Evolutionary conservation across 2,888 invertebrate genomes (phyloP).

Genomic region (Drosophila anomelani): DNA sequence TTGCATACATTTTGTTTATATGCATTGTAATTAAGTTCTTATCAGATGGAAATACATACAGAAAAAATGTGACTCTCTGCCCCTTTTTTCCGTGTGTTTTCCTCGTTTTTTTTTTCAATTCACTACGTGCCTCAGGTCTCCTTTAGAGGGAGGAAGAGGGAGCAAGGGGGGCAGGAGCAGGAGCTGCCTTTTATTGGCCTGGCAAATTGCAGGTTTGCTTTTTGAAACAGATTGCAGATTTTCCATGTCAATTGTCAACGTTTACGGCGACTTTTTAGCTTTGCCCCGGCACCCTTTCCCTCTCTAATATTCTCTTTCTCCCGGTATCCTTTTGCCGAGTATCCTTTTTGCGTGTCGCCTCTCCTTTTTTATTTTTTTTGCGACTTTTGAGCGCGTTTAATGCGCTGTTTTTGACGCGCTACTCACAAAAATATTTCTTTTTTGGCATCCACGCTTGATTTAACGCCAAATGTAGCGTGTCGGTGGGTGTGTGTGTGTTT

Average conservation of each 20-base stretch:
- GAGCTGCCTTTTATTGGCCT: conserved; percentile 37
- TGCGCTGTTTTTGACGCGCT: conserved; percentile 50
- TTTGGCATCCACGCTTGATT: conserved; percentile 50
- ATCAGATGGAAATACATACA: conserved; percentile 66
- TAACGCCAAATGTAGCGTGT: conserved; percentile 45
- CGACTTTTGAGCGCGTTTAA: conserved; percentile 19
- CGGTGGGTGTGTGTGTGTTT: conserved; percentile 35
- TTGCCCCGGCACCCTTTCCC: neutral
- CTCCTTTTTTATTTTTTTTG: conserved; percentile 7
- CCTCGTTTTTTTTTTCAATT: neutral
- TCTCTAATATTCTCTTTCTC: conserved; percentile 8
- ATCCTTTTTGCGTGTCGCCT: conserved; percentile 11
- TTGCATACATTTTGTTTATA: conserved; percentile 72
- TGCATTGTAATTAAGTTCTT: conserved; percentile 78
- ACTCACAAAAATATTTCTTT: conserved; percentile 7
- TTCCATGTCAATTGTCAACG: conserved; percentile 71
- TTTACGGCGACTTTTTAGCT: conserved; percentile 41
- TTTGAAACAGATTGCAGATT: conserved; percentile 49
- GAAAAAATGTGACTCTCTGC: conserved; percentile 39
- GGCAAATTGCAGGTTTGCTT: conserved; percentile 56
- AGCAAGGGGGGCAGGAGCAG: neutral
- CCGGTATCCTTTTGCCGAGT: conserved; percentile 1
- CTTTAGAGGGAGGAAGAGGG: neutral
- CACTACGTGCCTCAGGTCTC: conserved; percentile 2
- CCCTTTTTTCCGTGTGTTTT: neutral